Conservation (phyloP, 2,888 invertebrate genomes). For the Melanchra persicariae region DNA sequence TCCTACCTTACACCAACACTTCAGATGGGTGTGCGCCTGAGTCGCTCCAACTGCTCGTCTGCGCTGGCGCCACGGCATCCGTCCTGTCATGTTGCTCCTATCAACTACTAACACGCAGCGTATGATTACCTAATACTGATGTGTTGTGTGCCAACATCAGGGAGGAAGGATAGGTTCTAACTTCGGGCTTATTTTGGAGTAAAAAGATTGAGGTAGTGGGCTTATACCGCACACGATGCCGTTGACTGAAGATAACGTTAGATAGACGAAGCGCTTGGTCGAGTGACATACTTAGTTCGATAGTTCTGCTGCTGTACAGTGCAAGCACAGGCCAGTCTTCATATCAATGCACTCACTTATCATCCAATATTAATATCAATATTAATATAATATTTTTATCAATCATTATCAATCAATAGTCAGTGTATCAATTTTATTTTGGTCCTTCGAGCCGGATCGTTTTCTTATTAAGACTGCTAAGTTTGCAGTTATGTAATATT, state of each 20-base stretch:
- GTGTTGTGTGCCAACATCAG: conserved; percentile 19
- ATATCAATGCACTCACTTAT: too few species aligned
- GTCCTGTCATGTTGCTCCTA: conserved; percentile 63
- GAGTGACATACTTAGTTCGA: not conserved
- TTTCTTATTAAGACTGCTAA: too few species aligned
- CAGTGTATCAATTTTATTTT: too few species aligned
- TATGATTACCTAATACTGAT: conserved; percentile 61
- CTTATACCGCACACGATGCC: conserved; percentile 37
- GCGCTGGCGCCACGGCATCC: conserved; percentile 80
- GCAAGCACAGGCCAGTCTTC: too few species aligned
- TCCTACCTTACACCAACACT: conserved; percentile 38
- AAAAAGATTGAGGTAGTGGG: conserved; percentile 13
- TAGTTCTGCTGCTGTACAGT: not conserved
- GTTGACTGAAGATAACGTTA: not conserved
- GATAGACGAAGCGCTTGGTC: not conserved
- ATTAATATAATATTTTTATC: too few species aligned
- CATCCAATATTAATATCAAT: too few species aligned
- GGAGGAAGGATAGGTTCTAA: conserved; percentile 4
- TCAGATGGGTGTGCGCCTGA: conserved; percentile 67
- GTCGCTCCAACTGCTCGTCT: conserved; percentile 75
- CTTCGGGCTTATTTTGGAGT: conserved; percentile 27
- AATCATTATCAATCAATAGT: too few species aligned
- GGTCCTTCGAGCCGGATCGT: too few species aligned
- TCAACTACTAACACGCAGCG: conserved; percentile 50
- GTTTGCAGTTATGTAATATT: too few species aligned